Evolutionary conservation across 30 jellyfish, hydroid and myxozoan genomes (phyloP).

Genomic region (Aurelia aurita complex sp. Pacific): DNA sequence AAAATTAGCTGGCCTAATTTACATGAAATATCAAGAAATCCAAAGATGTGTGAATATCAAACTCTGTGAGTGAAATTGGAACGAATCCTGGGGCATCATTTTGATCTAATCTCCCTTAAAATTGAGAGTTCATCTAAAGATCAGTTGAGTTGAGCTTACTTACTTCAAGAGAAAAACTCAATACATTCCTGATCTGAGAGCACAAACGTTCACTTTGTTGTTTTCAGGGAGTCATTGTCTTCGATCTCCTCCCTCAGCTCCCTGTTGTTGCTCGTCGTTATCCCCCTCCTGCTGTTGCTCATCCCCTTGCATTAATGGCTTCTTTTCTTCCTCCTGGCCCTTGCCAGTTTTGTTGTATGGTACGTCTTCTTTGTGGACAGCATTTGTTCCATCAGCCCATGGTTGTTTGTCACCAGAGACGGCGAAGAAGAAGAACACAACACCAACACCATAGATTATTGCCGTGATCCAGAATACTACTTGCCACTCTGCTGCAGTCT

Average conservation of each 20-base stretch:
- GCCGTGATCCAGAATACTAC: conserved; percentile 99
- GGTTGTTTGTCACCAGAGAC: conserved; percentile 99
- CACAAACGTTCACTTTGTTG: conserved; percentile 61
- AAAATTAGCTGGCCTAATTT: no score
- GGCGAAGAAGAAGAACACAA: conserved; percentile 86
- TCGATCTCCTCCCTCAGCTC: conserved; percentile 22
- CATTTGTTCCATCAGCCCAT: conserved; percentile 90
- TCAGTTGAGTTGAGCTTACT: no score
- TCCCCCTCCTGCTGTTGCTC: conserved; percentile 17
- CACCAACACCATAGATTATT: conserved; percentile 88
- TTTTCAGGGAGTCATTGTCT: conserved; percentile 21
- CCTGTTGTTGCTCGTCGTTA: conserved; percentile 25
- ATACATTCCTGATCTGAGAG: conserved; percentile 79
- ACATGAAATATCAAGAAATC: no score
- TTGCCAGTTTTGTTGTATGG: conserved; percentile 63
- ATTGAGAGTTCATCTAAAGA: no score
- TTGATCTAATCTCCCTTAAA: no score
- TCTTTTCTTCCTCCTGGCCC: conserved; percentile 45
- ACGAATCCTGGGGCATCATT: no score
- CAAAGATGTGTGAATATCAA: no score
- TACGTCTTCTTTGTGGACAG: conserved; percentile 68
- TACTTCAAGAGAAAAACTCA: not conserved
- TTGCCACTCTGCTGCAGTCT: conserved; percentile 99
- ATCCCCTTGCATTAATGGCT: conserved; percentile 43
- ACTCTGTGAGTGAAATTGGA: no score